Percentiles rank a stretch among this genome's conserved stretches.
Evolutionary conservation across 2,113 vertebrate species (phyloP).

Genomic region (Eonycteris spelaea): DNA sequence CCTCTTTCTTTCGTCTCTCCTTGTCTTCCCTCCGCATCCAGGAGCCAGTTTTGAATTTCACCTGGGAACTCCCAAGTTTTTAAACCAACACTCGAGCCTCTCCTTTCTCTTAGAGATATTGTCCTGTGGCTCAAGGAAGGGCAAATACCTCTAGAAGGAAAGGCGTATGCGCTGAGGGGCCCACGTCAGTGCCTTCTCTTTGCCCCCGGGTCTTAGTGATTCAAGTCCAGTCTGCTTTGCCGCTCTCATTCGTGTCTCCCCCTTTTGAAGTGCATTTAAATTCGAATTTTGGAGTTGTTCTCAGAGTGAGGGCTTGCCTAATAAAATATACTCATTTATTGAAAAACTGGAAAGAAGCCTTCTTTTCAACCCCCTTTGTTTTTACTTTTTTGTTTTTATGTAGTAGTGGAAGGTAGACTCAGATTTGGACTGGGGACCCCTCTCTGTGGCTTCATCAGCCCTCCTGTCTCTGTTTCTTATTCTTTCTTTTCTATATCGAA

Average conservation of each 20-base stretch:
- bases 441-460: neutral
- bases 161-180: no score
- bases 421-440: rapidly evolving
- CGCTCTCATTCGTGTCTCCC: rapidly evolving
- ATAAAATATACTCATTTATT: neutral
- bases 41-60: neutral
- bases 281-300: neutral
- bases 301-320: neutral
- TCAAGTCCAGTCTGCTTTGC: neutral
- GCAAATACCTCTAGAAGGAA: neutral
- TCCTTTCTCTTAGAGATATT: neutral
- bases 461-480: neutral
- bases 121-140: neutral
- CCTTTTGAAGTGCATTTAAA: neutral
- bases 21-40: neutral
- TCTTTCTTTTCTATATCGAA: neutral
- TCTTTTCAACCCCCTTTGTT: neutral
- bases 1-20: neutral
- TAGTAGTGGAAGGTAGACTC: neutral
- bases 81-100: neutral
- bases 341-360: neutral
- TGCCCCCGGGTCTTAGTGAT: no score
- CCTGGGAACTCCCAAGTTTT: neutral
- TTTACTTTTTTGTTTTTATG: neutral
- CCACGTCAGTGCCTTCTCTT: neutral